Conservation (phyloP, 2,888 invertebrate species). For the Perizoma affinitatum region DNA sequence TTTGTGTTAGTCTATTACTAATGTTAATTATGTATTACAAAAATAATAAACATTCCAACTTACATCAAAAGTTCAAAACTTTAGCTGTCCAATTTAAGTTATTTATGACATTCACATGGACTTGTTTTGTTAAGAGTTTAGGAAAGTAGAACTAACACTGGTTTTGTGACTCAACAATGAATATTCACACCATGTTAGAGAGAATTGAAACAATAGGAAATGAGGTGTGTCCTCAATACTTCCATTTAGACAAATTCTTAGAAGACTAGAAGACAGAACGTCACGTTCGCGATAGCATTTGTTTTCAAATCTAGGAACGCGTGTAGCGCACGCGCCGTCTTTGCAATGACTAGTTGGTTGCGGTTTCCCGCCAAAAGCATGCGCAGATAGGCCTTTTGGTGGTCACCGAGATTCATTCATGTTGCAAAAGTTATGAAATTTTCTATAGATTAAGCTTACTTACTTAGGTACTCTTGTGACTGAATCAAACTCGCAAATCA, state of each 20-base stretch:
- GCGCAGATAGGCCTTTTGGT: slow-evolving; percentile 60
- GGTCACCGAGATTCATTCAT: slow-evolving; percentile 70
- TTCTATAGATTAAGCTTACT: slow-evolving; percentile 54
- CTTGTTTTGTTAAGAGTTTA: slow-evolving; percentile 65
- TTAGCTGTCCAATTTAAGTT: slow-evolving; percentile 31
- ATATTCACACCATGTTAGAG: slow-evolving; percentile 77
- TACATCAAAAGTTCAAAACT: slow-evolving; percentile 35
- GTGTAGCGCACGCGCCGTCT: slow-evolving; percentile 79
- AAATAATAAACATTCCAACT: slow-evolving; percentile 28
- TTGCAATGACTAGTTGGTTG: slow-evolving; percentile 66
- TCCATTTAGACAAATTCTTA: slow-evolving; percentile 70
- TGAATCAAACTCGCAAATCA: slow-evolving; percentile 47
- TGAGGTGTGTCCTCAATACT: slow-evolving; percentile 79
- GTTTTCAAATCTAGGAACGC: slow-evolving; percentile 64
- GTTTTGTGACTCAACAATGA: slow-evolving; percentile 73
- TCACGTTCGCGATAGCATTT: slow-evolving; percentile 77
- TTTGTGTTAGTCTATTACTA: slow-evolving; percentile 13
- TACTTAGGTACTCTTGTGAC: slow-evolving; percentile 48
- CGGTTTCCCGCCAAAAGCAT: slow-evolving; percentile 78
- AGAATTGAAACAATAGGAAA: slow-evolving; percentile 72
- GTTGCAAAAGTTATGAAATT: slow-evolving; percentile 65
- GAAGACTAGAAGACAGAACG: slow-evolving; percentile 75
- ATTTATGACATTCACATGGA: slow-evolving; percentile 55
- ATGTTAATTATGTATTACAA: slow-evolving; percentile 1
- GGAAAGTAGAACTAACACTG: slow-evolving; percentile 81